These are phyloP conservation scores for Pongo pygmaeus DNA, from an alignment of 2,113 vertebrate genomes.

Conservation along the genomic window DNA sequence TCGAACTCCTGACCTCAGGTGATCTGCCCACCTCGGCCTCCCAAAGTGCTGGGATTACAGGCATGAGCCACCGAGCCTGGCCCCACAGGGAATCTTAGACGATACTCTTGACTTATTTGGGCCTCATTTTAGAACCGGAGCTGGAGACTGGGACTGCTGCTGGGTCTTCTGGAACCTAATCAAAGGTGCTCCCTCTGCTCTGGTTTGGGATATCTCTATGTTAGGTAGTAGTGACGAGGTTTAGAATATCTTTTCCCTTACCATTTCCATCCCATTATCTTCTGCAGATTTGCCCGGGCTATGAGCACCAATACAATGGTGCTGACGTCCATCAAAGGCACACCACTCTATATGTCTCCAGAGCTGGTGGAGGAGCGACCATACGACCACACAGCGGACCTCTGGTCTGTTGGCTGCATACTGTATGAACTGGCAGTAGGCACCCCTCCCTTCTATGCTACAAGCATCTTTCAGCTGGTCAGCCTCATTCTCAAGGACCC, in stretches of 20 bases:
- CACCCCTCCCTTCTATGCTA: slow-evolving; percentile 95
- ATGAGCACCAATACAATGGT: slow-evolving; percentile 97
- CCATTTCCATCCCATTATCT: not conserved
- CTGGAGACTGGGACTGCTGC: not conserved
- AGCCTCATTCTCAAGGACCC: slow-evolving; percentile 92
- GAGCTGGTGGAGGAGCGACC: slow-evolving; percentile 96
- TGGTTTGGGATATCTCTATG: not conserved
- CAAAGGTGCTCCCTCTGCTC: not conserved
- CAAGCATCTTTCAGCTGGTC: slow-evolving; percentile 96
- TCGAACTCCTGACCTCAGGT: too few relatives aligned
- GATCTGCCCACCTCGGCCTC: too few relatives aligned
- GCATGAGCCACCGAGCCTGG: too few relatives aligned
- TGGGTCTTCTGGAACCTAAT: not conserved
- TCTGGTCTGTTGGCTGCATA: slow-evolving; percentile 98
- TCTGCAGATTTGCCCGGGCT: slow-evolving; percentile 93
- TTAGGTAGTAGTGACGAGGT: not conserved
- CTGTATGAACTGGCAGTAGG: slow-evolving; percentile 96
- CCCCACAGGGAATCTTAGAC: not conserved
- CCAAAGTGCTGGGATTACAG: too few relatives aligned
- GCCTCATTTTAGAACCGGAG: slow-evolving; percentile 17
- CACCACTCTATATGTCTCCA: slow-evolving; percentile 97
- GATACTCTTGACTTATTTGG: not conserved
- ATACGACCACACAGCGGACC: slow-evolving; percentile 95
- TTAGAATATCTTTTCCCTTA: not conserved
- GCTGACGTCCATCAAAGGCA: slow-evolving; percentile 97